Conservation (phyloP, 1,140 invertebrate genomes). For the Polyergus mexicanus region DNA sequence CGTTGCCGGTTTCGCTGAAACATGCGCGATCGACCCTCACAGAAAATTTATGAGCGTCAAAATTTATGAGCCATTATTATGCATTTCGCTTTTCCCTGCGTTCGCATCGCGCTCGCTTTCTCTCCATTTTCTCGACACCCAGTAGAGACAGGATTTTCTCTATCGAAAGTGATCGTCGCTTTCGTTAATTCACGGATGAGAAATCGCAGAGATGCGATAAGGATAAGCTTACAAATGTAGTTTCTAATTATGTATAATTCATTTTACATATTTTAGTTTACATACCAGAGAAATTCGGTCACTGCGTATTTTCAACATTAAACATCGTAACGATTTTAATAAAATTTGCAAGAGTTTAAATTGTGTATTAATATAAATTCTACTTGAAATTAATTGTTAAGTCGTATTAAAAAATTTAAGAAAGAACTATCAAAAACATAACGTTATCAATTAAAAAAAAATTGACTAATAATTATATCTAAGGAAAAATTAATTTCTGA, state of each 20-base stretch:
- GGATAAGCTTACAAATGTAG: slow-evolving; percentile 2
- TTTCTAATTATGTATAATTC: slow-evolving; percentile 5
- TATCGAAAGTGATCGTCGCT: slow-evolving; percentile 38
- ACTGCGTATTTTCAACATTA: neutral
- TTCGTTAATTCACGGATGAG: slow-evolving; percentile 57
- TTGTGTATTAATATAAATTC: neutral
- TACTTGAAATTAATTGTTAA: neutral
- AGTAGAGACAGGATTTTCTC: slow-evolving; percentile 22
- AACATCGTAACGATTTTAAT: neutral
- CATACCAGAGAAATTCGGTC: neutral
- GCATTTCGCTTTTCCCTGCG: slow-evolving; percentile 75
- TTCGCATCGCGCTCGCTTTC: slow-evolving; percentile 46
- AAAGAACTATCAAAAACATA: neutral
- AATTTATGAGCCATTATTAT: slow-evolving; percentile 82
- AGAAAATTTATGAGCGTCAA: slow-evolving; percentile 69
- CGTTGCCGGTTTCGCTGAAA: slow-evolving; percentile 70
- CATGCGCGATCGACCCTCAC: slow-evolving; percentile 66
- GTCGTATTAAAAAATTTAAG: neutral
- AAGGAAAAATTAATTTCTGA: neutral
- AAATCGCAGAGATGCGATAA: slow-evolving; percentile 2
- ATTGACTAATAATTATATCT: neutral
- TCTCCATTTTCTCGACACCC: slow-evolving; percentile 40
- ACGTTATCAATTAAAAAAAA: neutral
- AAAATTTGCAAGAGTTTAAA: neutral
- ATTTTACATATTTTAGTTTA: slow-evolving; percentile 30